These are phyloP conservation scores for Sarotherodon lohbergeri DNA, from an alignment of 2,113 vertebrate genomes.

Conservation along the genomic window DNA sequence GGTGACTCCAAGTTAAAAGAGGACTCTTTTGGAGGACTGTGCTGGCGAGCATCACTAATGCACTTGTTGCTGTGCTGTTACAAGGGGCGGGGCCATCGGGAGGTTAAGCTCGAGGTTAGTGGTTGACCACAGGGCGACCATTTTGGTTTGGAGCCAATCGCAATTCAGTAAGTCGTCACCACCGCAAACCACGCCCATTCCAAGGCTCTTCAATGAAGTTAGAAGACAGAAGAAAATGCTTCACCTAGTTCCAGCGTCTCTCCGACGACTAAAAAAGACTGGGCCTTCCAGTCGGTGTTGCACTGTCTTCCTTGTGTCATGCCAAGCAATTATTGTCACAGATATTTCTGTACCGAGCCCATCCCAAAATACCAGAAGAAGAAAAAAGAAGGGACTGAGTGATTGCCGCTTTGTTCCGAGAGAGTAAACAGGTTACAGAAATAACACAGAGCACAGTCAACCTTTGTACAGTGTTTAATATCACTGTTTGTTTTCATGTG, in stretches of 20 bases:
- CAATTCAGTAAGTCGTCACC: fast-evolving
- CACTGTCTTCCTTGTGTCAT: slow-evolving; percentile 8
- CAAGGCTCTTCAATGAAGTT: slow-evolving; percentile 1
- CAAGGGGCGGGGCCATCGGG: slow-evolving; percentile 17
- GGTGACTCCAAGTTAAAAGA: background rate
- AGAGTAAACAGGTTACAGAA: background rate
- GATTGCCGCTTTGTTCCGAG: background rate
- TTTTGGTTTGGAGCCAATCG: slow-evolving; percentile 35
- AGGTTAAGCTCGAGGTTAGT: slow-evolving; percentile 2
- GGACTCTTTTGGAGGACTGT: slow-evolving; percentile 10
- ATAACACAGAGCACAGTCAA: background rate
- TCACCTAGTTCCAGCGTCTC: background rate
- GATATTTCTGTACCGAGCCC: slow-evolving; percentile 13
- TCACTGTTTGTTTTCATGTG: background rate
- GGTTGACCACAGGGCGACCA: slow-evolving; percentile 33
- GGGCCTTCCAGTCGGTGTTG: slow-evolving; percentile 45
- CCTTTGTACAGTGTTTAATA: background rate
- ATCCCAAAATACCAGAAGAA: slow-evolving; percentile 29
- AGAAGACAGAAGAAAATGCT: background rate
- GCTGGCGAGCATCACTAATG: slow-evolving; percentile 58
- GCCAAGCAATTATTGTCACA: background rate
- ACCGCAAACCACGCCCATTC: background rate
- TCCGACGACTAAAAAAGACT: slow-evolving; percentile 33
- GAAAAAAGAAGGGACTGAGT: background rate
- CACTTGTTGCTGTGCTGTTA: slow-evolving; percentile 74